phyloP scores from a whole-genome alignment of 2,888 invertebrate species.

The Pyrrhia umbra region DNA sequence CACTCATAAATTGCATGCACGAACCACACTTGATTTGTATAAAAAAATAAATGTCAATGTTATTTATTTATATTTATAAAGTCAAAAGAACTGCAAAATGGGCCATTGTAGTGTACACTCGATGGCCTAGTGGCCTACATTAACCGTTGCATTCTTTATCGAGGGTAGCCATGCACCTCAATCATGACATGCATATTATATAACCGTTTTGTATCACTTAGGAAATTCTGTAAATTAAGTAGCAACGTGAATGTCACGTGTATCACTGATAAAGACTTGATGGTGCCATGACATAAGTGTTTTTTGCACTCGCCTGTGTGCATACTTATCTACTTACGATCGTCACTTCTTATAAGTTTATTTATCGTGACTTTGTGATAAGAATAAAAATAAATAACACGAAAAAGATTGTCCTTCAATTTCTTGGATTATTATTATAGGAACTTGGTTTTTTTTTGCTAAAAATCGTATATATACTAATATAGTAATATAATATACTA shows the following conservation, averaged over 20 bases:
- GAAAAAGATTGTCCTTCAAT: not conserved
- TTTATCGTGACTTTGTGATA: slow-evolving; percentile 5
- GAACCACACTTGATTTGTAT: not conserved
- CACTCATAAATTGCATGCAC: no score
- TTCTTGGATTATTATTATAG: no score
- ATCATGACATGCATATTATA: not conserved
- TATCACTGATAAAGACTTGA: slow-evolving; percentile 20
- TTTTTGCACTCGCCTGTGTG: not conserved
- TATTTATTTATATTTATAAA: slow-evolving; percentile 21
- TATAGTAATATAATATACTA: no score
- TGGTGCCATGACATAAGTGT: not conserved
- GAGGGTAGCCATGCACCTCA: slow-evolving; percentile 21
- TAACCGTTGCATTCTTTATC: slow-evolving; percentile 35
- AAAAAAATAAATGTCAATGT: slow-evolving; percentile 36
- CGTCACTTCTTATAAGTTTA: not conserved
- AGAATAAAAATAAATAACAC: slow-evolving; percentile 12
- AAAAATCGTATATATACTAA: no score
- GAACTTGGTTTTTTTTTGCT: no score
- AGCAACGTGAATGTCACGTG: slow-evolving; percentile 19
- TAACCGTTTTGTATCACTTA: not conserved
- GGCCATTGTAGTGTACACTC: slow-evolving; percentile 16
- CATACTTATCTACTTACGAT: slow-evolving; percentile 1
- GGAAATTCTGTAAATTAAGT: not conserved
- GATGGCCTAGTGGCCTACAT: slow-evolving; percentile 45
- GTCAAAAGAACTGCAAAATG: slow-evolving; percentile 21